A percentile compares a stretch with the other conserved stretches of the same genome.
These are phyloP conservation scores for Hydractinia symbiolongicarpus DNA, from an alignment of 30 jellyfish, hydroid and myxozoan species.

Conservation along the genomic window DNA sequence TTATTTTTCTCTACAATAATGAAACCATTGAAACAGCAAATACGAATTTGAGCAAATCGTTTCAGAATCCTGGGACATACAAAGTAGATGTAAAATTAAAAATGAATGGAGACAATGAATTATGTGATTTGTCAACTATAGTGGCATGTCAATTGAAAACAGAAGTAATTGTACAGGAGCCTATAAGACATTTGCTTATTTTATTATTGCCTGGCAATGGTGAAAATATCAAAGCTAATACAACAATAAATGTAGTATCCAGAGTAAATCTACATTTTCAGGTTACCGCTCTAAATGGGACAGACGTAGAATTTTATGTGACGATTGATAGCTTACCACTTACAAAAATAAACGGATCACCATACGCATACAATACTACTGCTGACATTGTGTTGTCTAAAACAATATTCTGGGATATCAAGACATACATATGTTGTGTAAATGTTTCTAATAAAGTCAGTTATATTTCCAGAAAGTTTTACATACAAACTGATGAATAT, in stretches of 20 bases:
- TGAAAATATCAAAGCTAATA: not conserved
- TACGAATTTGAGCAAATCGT: not conserved
- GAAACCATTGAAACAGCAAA: not conserved
- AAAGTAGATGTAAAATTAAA: not conserved
- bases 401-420: not conserved
- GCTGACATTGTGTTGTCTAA: not conserved
- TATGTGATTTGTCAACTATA: constrained; percentile 8
- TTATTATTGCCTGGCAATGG: not conserved
- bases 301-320: not conserved
- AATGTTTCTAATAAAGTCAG: constrained; percentile 11
- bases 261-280: not conserved
- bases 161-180: not conserved
- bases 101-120: not conserved
- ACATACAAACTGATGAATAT: not conserved
- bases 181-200: not conserved
- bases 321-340: not conserved
- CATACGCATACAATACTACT: not conserved
- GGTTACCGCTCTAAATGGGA: constrained; percentile 5
- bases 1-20: constrained; percentile 8
- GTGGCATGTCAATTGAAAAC: constrained; percentile 3
- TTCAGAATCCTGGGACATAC: constrained; percentile 7
- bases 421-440: not conserved
- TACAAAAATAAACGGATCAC: not conserved
- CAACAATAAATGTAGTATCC: not conserved
- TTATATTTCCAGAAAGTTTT: not conserved